These are phyloP conservation scores for Acipenser transmontanus DNA, from an alignment of 2,797 vertebrate species.

Conservation along the genomic window DNA sequence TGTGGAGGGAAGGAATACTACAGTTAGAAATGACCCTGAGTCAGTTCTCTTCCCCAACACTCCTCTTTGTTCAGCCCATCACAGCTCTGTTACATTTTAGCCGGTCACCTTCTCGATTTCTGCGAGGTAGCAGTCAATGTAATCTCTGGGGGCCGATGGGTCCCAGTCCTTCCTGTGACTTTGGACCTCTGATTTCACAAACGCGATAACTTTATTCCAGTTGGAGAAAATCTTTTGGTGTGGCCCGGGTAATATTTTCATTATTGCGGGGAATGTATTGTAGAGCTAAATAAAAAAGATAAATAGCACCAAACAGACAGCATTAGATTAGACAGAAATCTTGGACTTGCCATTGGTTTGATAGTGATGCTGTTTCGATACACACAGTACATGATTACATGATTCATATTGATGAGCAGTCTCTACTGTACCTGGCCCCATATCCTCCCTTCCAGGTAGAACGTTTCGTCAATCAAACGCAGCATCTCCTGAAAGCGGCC, in stretches of 20 bases:
- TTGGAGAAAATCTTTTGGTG: slow-evolving; percentile 42
- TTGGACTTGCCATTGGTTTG: too few relatives aligned
- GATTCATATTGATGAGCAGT: too few relatives aligned
- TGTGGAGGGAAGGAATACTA: too few relatives aligned
- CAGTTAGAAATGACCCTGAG: too few relatives aligned
- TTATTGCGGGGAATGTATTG: slow-evolving; percentile 43
- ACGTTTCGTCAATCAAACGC: fast-evolving
- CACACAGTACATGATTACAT: too few relatives aligned
- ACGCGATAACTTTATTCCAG: slow-evolving; percentile 28
- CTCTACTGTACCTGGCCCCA: background rate
- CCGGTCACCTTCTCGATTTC: slow-evolving; percentile 63
- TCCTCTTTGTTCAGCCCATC: too few relatives aligned
- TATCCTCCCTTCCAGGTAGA: background rate
- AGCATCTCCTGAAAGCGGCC: background rate
- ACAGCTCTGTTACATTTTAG: background rate
- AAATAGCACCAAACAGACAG: slow-evolving; percentile 1
- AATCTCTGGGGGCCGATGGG: slow-evolving; percentile 64
- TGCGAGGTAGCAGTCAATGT: slow-evolving; percentile 64
- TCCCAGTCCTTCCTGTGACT: slow-evolving; percentile 67
- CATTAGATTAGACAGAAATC: background rate
- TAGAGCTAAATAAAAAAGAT: slow-evolving; percentile 35
- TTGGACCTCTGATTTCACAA: slow-evolving; percentile 37
- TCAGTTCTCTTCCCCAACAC: too few relatives aligned
- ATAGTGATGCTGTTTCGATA: too few relatives aligned
- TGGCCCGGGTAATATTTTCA: slow-evolving; percentile 55